Conservation (phyloP, 2,888 invertebrate genomes). For the Hyposoter didymator region DNA sequence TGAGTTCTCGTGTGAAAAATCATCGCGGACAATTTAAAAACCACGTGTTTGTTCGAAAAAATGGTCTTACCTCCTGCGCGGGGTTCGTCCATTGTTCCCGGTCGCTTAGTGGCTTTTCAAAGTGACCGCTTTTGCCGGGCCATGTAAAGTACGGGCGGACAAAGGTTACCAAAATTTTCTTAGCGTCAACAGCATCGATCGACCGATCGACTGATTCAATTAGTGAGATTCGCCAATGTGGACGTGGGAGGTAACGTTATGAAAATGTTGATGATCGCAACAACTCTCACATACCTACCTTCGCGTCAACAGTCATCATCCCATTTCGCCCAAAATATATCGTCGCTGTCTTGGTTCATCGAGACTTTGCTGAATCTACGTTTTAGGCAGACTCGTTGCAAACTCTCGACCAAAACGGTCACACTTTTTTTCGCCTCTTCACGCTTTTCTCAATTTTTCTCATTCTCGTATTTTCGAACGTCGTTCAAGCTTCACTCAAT, state of each 20-base stretch:
- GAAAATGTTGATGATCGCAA: constrained; percentile 1
- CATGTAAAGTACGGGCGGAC: constrained; percentile 80
- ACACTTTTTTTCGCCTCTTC: not conserved
- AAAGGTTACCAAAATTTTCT: constrained; percentile 52
- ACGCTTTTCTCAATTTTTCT: not conserved
- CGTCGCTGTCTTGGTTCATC: constrained; percentile 50
- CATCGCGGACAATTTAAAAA: constrained; percentile 28
- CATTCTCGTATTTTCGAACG: constrained; percentile 22
- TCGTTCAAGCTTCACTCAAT: constrained; percentile 10
- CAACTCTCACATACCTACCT: not conserved
- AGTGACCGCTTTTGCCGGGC: constrained; percentile 82
- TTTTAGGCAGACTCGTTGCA: constrained; percentile 77
- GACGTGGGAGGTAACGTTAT: constrained; percentile 62
- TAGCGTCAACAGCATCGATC: constrained; percentile 36
- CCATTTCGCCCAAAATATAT: constrained; percentile 9
- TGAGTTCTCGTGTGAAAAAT: not conserved
- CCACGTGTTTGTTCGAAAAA: constrained; percentile 76
- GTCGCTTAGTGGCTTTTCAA: constrained; percentile 78
- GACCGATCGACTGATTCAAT: constrained; percentile 40
- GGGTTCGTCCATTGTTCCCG: constrained; percentile 77
- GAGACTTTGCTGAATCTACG: constrained; percentile 77
- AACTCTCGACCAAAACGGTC: constrained; percentile 72
- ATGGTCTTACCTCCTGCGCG: constrained; percentile 70
- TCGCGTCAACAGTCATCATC: not conserved
- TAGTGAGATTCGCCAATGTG: constrained; percentile 62